Base-by-base conservation (phyloP, 2,888 invertebrate species). In the Pediacus dermestoides region DNA sequence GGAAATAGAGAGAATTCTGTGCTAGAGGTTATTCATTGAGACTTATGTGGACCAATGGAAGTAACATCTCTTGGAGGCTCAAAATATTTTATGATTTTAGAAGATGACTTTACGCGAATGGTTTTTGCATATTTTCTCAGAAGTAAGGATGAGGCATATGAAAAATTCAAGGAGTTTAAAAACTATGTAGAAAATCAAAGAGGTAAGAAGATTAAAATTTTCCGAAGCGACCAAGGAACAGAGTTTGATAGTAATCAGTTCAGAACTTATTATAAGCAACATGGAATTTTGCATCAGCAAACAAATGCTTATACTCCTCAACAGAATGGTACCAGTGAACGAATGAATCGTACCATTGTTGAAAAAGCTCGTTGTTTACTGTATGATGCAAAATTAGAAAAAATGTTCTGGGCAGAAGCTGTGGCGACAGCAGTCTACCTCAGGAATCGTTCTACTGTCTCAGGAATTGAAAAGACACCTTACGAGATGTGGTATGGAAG, bases 11-110 rank as follows among this genome's bases (percentile, higher is more conserved):
- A 8, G 12, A 28, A 3, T 12, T 8, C 10, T 8, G 11, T 28
- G 11, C 28, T 28, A 4, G 57, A 64, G 15, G 11, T 62, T 13
- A 35, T 67, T 2, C 64, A 67, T 34, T 39, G 60, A 2, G 66
- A 67, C 41, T 32, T 66, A 3, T 63, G 63, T 42, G 65, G 64
- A 16, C 58, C 63, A 8, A 60, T 65, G 63, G 55, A 61, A 33
- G 41, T 36, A 1, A 9, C 31, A 7, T 67, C 66, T 1, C 39
- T 51, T 4, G 60, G 60, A 2, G 59, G 60, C 9, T 48, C 51
- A 1, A 58, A 47, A 32, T 67, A 67, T 51, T 61, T 65, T 34
- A 34, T 66, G n/a, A 59, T 59, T 1, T 63, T 68, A 23, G 55
- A 61, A 26, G 68, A 68, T 55, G 63, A 64, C 43, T 46, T 50